Conservation (phyloP, 2,888 invertebrate species). For the Tiphia femorata region DNA sequence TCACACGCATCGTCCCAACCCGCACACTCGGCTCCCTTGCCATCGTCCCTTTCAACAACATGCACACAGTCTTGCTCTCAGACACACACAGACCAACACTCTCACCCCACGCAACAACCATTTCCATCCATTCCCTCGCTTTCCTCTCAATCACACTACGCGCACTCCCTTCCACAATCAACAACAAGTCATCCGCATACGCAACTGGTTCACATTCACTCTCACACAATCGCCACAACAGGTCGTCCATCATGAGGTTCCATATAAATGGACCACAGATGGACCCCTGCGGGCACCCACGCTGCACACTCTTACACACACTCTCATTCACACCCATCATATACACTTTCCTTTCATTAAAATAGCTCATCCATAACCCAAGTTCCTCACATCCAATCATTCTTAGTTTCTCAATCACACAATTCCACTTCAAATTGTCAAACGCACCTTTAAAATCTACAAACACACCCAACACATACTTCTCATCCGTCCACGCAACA, state of each 20-base stretch:
- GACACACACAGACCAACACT: conserved; percentile 13
- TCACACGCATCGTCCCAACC: not conserved
- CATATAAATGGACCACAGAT: conserved; percentile 8
- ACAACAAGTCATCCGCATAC: not conserved
- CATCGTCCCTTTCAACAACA: conserved; percentile 14
- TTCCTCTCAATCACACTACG: not conserved
- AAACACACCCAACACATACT: conserved; percentile 9
- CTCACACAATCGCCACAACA: not conserved
- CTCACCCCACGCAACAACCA: conserved; percentile 10
- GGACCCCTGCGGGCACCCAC: conserved; percentile 6
- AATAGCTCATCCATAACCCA: not conserved
- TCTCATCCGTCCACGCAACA: not conserved
- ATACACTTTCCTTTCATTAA: not conserved
- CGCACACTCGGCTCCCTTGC: not conserved
- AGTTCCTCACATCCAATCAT: conserved; percentile 1
- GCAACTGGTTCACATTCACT: not conserved
- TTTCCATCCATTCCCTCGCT: not conserved
- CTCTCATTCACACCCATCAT: conserved; percentile 1
- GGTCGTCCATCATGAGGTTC: conserved; percentile 9
- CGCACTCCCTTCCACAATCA: not conserved
- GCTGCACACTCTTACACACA: not conserved
- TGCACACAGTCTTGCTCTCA: conserved; percentile 9
- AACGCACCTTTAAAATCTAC: conserved; percentile 6
- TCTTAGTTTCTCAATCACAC: conserved; percentile 1
- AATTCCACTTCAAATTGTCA: not conserved